Evolutionary conservation across 2,888 invertebrate species (phyloP), one percentile per base, ranked within the genome.

Genomic region (Leucoma salicis): DNA sequence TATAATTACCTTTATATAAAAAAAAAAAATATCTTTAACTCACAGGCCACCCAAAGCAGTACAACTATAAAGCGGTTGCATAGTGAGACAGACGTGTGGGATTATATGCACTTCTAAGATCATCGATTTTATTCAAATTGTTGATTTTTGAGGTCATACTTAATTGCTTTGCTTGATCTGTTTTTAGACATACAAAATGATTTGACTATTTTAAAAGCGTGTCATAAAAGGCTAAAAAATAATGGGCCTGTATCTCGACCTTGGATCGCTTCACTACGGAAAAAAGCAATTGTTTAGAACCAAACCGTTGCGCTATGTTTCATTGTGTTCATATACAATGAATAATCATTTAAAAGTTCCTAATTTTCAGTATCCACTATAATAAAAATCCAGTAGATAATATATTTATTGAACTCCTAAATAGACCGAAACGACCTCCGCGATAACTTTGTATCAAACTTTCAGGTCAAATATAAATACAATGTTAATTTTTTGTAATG

Each of bases 341-440:
- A 21, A n/a, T n/a, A n/a, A n/a, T n/a, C n/a, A n/a, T n/a, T n/a
- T n/a, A n/a, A n/a, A n/a, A n/a, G n/a, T n/a, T n/a, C n/a, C n/a
- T n/a, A n/a, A n/a, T n/a, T n/a, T n/a, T n/a, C n/a, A n/a, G n/a
- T n/a, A n/a, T n/a, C n/a, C n/a, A n/a, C n/a, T n/a, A n/a, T n/a
- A n/a, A n/a, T n/a, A n/a, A n/a, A n/a, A n/a, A n/a, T n/a, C n/a
- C n/a, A n/a, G n/a, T n/a, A n/a, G n/a, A n/a, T n/a, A n/a, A n/a
- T n/a, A n/a, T n/a, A n/a, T 53, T 43, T 59, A 42, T 54, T 56
- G 48, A 61, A 61, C 42, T 62, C 55, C 46, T 46, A 68, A 70
- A 57, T 57, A 64, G 63, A 69, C 63, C 71, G 65, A 55, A 43
- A 68, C 66, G 69, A 68, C 70, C 70, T 70, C 61, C 51, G 35